These are phyloP conservation scores for Prosopocoilus inquinatus DNA, from an alignment of 2,888 invertebrate genomes.

Conservation along the genomic window DNA sequence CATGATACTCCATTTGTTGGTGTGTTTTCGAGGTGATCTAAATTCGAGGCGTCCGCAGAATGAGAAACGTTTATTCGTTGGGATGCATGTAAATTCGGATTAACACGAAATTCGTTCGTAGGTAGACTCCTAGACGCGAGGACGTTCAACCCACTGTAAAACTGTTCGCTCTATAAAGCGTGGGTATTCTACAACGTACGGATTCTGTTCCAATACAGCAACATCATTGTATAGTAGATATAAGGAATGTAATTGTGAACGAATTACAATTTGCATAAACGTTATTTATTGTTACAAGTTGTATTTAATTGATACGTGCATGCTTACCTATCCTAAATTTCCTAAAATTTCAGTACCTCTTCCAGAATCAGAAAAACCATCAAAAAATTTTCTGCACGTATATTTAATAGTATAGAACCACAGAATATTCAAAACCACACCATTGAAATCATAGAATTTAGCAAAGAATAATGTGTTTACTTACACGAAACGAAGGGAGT, in stretches of 20 bases:
- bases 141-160: constrained; percentile 15
- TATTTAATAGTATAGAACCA: background rate
- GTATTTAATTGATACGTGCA: constrained; percentile 13
- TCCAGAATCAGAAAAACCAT: background rate
- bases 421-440: too few species aligned
- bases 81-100: background rate
- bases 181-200: constrained; percentile 26
- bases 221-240: constrained; percentile 26
- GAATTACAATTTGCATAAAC: constrained; percentile 39
- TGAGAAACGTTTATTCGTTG: constrained; percentile 7
- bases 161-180: constrained; percentile 17
- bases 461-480: constrained; percentile 27
- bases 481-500: constrained; percentile 35
- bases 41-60: too few species aligned
- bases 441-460: too few species aligned
- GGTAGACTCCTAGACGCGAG: constrained; percentile 10
- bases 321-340: constrained; percentile 4
- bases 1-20: too few species aligned
- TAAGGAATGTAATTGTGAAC: constrained; percentile 37
- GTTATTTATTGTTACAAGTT: constrained; percentile 28
- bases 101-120: constrained; percentile 1
- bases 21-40: too few species aligned
- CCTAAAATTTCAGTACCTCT: background rate
- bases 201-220: constrained; percentile 19
- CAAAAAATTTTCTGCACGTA: background rate